These are phyloP conservation scores for Patiria pectinifera DNA, from an alignment of 53 echinoderm and acorn worm species.

Conservation along the genomic window DNA sequence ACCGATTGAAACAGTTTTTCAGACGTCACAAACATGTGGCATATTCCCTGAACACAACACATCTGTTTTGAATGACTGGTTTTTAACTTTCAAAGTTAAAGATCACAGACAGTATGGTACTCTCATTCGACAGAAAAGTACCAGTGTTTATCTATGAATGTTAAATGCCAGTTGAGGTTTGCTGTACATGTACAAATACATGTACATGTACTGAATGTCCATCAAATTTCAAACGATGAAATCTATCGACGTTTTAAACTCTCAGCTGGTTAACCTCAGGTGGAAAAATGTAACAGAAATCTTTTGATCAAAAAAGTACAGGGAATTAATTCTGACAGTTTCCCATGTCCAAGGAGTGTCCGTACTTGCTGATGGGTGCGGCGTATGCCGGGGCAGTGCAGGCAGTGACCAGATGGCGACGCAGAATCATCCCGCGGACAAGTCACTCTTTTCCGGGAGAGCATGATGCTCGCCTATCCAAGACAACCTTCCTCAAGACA, in stretches of 20 bases:
- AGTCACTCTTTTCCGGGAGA: not conserved
- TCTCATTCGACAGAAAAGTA: no score
- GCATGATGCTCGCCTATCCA: not conserved
- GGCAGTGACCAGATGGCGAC: not conserved
- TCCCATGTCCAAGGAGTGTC: not conserved
- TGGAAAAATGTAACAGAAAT: no score
- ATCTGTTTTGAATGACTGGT: no score
- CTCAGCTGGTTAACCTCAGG: no score
- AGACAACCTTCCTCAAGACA: not conserved
- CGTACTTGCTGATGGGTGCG: slow-evolving; percentile 10
- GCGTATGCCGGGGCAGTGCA: not conserved
- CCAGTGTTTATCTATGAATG: not conserved
- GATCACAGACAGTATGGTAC: no score
- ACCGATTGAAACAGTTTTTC: no score
- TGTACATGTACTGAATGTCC: not conserved
- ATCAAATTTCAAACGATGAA: not conserved
- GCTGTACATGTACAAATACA: not conserved
- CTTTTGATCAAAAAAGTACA: no score
- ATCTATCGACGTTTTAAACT: no score
- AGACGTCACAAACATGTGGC: no score
- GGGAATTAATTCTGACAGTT: not conserved
- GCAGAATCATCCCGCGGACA: not conserved
- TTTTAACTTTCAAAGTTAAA: no score
- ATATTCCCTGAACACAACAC: no score
- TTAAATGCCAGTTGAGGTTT: not conserved